Evolutionary conservation across 2,113 vertebrate species (phyloP).

Genomic region (Progne subis): DNA sequence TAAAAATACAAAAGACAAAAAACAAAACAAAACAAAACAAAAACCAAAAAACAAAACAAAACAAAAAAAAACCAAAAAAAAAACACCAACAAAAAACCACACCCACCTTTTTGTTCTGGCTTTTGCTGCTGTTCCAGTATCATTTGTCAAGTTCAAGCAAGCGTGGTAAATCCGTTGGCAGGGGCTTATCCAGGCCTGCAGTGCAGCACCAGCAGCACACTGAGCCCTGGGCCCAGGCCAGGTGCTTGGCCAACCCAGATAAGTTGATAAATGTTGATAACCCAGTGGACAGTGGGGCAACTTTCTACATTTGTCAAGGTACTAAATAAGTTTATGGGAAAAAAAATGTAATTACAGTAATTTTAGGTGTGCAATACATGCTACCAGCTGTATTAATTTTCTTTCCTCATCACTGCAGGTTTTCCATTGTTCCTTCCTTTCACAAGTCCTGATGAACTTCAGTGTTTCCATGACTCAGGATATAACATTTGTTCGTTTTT

Average conservation of each 20-base stretch:
- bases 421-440: neutral
- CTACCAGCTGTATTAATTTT: neutral
- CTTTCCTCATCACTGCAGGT: neutral
- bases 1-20: neutral
- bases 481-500: neutral
- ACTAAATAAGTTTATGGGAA: neutral
- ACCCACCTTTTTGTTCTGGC: neutral
- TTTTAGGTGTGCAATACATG: neutral
- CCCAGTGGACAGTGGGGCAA: neutral
- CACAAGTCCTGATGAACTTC: neutral
- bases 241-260: neutral
- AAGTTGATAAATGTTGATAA: neutral
- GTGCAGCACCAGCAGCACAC: neutral
- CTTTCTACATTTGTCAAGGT: neutral
- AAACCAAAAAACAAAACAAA: too few relatives aligned
- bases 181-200: neutral
- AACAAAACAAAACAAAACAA: neutral
- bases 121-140: slow-evolving; percentile 9
- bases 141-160: slow-evolving; percentile 41
- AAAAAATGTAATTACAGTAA: neutral
- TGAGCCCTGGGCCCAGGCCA: neutral
- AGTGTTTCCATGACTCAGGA: neutral
- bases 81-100: too few relatives aligned
- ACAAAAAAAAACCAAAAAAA: too few relatives aligned
- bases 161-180: neutral